Percentiles rank a stretch among this genome's conserved stretches.
Evolutionary conservation across 2,888 invertebrate species (phyloP).

Genomic region (Isotomurus palustris): DNA sequence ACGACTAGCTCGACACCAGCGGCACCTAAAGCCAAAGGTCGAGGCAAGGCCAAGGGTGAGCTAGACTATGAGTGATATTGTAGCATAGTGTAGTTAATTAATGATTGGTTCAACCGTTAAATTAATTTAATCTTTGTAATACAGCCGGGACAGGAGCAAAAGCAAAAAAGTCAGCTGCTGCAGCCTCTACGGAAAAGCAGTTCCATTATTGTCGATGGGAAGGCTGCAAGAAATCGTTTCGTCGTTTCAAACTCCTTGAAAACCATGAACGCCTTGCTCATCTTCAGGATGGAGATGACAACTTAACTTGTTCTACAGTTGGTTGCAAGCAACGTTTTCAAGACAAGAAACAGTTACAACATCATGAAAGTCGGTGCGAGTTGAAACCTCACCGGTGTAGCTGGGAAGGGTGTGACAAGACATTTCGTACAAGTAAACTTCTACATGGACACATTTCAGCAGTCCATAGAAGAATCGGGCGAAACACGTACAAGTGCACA

Average conservation of each 20-base stretch:
- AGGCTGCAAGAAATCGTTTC: constrained; percentile 37
- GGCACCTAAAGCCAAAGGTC: constrained; percentile 28
- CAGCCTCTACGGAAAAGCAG: constrained; percentile 19
- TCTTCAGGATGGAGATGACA: constrained; percentile 30
- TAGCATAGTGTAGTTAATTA: neutral
- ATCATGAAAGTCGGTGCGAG: constrained; percentile 37
- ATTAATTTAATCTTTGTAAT: constrained; percentile 31
- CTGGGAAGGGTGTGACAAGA: constrained; percentile 40
- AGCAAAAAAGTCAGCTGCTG: neutral
- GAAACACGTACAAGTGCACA: constrained; percentile 40
- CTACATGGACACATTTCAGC: constrained; percentile 41
- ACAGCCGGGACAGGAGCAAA: neutral
- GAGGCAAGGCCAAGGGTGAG: constrained; percentile 9
- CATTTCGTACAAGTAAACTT: constrained; percentile 38
- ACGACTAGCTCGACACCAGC: constrained; percentile 21
- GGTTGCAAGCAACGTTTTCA: constrained; percentile 37
- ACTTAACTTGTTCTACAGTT: constrained; percentile 35
- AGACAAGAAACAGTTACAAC: constrained; percentile 35
- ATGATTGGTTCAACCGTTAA: constrained; percentile 12
- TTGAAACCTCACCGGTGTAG: constrained; percentile 39
- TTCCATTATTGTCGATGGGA: constrained; percentile 38
- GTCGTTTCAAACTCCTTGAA: constrained; percentile 32
- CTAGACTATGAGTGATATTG: too few species aligned
- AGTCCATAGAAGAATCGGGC: constrained; percentile 37
- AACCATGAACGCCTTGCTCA: constrained; percentile 38